These are phyloP conservation scores for Cyclura pinguis DNA, from an alignment of 2,797 vertebrate species.

Conservation along the genomic window DNA sequence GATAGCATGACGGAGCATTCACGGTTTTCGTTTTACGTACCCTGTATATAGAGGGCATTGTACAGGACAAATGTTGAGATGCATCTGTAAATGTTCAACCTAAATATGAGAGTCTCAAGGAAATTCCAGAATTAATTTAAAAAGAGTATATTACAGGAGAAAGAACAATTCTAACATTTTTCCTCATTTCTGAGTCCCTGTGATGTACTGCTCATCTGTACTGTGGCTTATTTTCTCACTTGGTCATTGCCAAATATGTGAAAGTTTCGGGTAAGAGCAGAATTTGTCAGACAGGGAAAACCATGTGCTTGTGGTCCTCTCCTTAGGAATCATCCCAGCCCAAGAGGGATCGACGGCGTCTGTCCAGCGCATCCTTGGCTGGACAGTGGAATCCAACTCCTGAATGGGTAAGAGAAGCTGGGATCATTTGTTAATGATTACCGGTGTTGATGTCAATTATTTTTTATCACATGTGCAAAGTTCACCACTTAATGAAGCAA, in stretches of 20 bases:
- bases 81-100: neutral
- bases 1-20: too few relatives aligned
- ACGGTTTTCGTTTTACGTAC: too few relatives aligned
- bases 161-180: neutral
- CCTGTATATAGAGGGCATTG: too few relatives aligned
- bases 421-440: neutral
- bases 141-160: neutral
- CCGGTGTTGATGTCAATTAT: neutral
- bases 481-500: neutral
- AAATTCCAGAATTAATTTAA: neutral
- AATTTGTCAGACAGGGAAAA: neutral
- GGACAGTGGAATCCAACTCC: constrained; percentile 90
- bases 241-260: neutral
- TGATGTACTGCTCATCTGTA: neutral
- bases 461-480: neutral
- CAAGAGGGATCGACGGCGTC: constrained; percentile 86
- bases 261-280: neutral
- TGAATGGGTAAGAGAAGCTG: constrained; percentile 89
- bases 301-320: neutral
- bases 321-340: constrained; percentile 88
- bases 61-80: neutral
- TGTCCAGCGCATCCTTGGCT: constrained; percentile 85
- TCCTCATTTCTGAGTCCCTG: neutral
- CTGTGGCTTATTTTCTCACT: neutral
- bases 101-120: neutral